Evolutionary conservation across 2,113 vertebrate genomes (phyloP), one percentile per base, ranked within the genome.

Genomic region (Corynorhinus townsendii): DNA sequence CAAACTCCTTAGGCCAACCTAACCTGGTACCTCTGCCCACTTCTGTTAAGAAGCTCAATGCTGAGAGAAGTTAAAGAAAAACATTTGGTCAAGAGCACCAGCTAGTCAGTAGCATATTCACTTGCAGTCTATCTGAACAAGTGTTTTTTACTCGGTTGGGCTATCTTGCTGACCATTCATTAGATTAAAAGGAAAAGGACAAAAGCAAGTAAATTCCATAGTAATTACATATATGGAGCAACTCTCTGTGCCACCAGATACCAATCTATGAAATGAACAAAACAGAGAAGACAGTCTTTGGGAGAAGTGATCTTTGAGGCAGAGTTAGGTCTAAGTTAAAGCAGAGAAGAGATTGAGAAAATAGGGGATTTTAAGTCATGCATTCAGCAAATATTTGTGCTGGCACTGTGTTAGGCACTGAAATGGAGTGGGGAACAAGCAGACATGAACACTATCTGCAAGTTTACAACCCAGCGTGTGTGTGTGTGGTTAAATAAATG

Each of bases 281-380:
- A 85, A 89, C 11, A 69, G 45, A 80, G 84, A 66, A 52, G 49
- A 56, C 22, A 54, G 19, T 30, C 49, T 19, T 64, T 87, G 77
- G 33, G 47, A 82, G 62, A n/a, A 79, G 10, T 79, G 28, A 66
- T 79, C 81, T 92, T 87, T 83, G 75, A 62, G 49, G 19, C 16
- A 85, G 75, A 76, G 43, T 9, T 26, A 68, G 26, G 16, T 81
- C 47, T 95, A 92, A 95, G 4, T 89, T 45, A 91, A 94, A 86
- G 35, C 66, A 68, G n/a, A 79, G 35, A 88, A 73, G 79, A 52
- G 43, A 84, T 20, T 52, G 33, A 75, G 26, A 52, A 69, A 10
- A 26, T 6, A 64, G 19, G 28, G 11, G 35, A 64, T 86, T 93
- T 93, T 81, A 56, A 59, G 14, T 62, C 52, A 16, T 26, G 22